Evolutionary conservation across 2,113 vertebrate species (phyloP).

Genomic region (Malaclemys terrapin): DNA sequence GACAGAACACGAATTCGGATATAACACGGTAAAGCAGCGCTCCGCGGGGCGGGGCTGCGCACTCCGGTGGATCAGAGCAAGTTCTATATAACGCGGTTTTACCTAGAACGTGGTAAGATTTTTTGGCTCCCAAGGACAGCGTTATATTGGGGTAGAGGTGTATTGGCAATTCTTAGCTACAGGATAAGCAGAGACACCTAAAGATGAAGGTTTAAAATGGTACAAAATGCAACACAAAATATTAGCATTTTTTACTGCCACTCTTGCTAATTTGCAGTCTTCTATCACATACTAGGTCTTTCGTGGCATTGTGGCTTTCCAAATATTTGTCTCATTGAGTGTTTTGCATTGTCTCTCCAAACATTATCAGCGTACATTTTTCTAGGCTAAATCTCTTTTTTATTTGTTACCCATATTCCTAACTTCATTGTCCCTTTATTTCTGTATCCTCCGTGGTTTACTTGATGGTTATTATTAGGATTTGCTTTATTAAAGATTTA

Average conservation of each 20-base stretch:
- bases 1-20: too few species aligned
- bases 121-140: too few species aligned
- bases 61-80: too few species aligned
- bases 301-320: slow-evolving; percentile 30
- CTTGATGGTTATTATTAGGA: not conserved
- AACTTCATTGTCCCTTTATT: not conserved
- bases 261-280: not conserved
- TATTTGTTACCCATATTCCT: not conserved
- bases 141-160: too few species aligned
- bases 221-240: slow-evolving; percentile 2
- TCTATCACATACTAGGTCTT: not conserved
- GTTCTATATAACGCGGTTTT: too few species aligned
- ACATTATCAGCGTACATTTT: not conserved
- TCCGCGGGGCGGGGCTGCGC: too few species aligned
- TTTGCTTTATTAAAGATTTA: not conserved
- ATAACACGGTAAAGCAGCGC: too few species aligned
- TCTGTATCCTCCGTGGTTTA: not conserved
- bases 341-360: not conserved
- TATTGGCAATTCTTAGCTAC: not conserved
- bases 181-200: slow-evolving; percentile 41
- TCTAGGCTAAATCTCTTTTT: not conserved
- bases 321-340: slow-evolving; percentile 3
- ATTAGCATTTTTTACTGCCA: not conserved
- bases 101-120: too few species aligned
- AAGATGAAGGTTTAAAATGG: not conserved